These are phyloP conservation scores for Forpus xanthops DNA, from an alignment of 2,797 vertebrate genomes.

Conservation along the genomic window DNA sequence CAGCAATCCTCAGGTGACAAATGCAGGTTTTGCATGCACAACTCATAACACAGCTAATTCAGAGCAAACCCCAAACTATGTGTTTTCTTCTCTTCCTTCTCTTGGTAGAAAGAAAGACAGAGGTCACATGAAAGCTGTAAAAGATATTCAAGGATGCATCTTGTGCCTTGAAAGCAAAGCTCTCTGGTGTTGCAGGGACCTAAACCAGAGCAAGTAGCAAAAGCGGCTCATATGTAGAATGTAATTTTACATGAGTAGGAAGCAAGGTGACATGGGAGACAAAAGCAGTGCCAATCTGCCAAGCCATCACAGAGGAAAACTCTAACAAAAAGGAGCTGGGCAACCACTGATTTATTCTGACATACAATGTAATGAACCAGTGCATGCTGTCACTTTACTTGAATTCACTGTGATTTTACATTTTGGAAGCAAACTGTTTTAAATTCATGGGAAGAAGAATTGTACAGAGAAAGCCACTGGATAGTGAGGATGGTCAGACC, in stretches of 20 bases:
- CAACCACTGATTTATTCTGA: slow-evolving; percentile 49
- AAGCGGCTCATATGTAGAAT: background rate
- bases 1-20: background rate
- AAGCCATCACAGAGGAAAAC: background rate
- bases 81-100: background rate
- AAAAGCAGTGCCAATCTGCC: slow-evolving; percentile 36
- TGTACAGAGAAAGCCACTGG: background rate
- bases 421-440: slow-evolving; percentile 51
- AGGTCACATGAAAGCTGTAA: background rate
- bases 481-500: background rate
- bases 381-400: slow-evolving; percentile 43
- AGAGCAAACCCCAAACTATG: background rate
- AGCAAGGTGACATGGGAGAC: slow-evolving; percentile 6
- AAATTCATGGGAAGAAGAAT: slow-evolving; percentile 26
- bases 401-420: slow-evolving; percentile 38
- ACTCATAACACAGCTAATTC: background rate
- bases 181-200: background rate
- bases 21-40: background rate
- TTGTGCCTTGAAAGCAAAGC: background rate
- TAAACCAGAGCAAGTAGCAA: background rate
- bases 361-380: slow-evolving; percentile 51
- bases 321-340: slow-evolving; percentile 32
- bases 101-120: background rate
- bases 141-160: fast-evolving
- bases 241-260: slow-evolving; percentile 43